Evolutionary conservation across 2,797 vertebrate species (phyloP).

Genomic region (Acropternis orthonyx): DNA sequence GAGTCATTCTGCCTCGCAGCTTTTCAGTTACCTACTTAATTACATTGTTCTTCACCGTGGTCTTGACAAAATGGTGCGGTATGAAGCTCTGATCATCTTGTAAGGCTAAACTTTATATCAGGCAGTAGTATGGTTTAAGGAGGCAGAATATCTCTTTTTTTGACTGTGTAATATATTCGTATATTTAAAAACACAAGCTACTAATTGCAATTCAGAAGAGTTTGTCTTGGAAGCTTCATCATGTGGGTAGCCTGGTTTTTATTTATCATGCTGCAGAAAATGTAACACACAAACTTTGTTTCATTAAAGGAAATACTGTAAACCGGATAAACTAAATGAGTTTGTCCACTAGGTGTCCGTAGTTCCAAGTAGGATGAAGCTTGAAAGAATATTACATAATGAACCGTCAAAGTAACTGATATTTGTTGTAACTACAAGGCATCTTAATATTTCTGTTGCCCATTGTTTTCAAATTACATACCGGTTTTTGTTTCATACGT

Average conservation of each 20-base stretch:
- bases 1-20: background rate
- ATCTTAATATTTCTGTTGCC: background rate
- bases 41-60: accelerated
- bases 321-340: background rate
- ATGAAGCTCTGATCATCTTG: background rate
- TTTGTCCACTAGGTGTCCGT: constrained; percentile 60
- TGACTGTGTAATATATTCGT: background rate
- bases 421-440: background rate
- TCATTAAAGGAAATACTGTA: background rate
- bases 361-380: background rate
- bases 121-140: background rate
- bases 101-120: background rate
- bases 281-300: background rate
- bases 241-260: background rate
- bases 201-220: background rate
- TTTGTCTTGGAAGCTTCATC: background rate
- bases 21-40: background rate
- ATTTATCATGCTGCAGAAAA: background rate
- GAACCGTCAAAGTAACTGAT: background rate
- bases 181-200: background rate
- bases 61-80: background rate
- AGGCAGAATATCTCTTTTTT: background rate
- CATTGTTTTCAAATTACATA: background rate
- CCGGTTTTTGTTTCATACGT: accelerated
- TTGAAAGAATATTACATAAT: background rate